Evolutionary conservation across 2,888 invertebrate species (phyloP).

Genomic region (Agriopis aurantiaria): DNA sequence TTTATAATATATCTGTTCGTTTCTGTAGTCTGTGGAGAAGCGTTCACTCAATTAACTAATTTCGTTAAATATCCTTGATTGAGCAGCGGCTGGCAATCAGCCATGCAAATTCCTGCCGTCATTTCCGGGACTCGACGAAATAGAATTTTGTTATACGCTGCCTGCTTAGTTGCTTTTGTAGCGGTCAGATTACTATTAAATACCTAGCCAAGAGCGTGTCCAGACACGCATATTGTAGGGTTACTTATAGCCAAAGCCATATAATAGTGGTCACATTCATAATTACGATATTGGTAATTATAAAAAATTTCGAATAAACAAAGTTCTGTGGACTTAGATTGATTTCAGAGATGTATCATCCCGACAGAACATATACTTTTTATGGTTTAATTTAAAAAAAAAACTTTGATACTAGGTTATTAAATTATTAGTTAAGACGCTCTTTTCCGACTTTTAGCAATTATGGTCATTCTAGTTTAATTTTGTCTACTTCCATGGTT

Average conservation of each 20-base stretch:
- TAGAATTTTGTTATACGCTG: slow-evolving; percentile 64
- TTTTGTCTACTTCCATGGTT: too few species aligned
- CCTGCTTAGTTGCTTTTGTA: slow-evolving; percentile 56
- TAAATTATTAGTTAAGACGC: too few species aligned
- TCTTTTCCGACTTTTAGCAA: too few species aligned
- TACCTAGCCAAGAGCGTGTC: too few species aligned
- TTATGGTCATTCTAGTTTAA: too few species aligned
- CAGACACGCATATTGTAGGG: too few species aligned
- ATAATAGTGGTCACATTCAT: too few species aligned
- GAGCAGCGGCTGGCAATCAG: slow-evolving; percentile 85
- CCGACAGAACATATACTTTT: too few species aligned
- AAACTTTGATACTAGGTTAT: not conserved
- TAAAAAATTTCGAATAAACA: not conserved
- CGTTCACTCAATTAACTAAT: slow-evolving; percentile 85
- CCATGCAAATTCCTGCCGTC: slow-evolving; percentile 81
- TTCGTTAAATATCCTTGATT: slow-evolving; percentile 86
- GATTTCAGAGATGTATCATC: too few species aligned
- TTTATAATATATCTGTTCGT: not conserved
- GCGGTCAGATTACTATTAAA: slow-evolving; percentile 34
- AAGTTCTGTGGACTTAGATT: not conserved
- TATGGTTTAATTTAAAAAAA: too few species aligned
- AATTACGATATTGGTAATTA: too few species aligned
- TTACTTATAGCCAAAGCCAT: too few species aligned
- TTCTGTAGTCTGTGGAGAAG: slow-evolving; percentile 52
- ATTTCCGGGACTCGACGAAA: slow-evolving; percentile 68